These are phyloP conservation scores for Willowsia nigromaculata DNA, from an alignment of 2,888 invertebrate genomes.

Conservation along the genomic window DNA sequence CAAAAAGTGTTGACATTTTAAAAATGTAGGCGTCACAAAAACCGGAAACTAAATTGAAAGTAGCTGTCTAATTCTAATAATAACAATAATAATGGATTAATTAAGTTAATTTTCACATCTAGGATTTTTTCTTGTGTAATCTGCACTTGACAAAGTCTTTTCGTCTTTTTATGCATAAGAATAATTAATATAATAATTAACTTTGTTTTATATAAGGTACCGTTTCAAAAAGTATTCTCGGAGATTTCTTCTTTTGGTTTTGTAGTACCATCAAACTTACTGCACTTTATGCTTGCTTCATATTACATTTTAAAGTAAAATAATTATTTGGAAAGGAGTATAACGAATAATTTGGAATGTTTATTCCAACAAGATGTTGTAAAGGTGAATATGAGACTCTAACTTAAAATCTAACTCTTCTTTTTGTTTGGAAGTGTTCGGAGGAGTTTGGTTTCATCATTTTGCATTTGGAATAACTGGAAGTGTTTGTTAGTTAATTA, in stretches of 20 bases:
- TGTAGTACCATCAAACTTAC: constrained; percentile 25
- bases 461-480: background rate
- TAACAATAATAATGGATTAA: background rate
- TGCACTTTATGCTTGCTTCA: constrained; percentile 4
- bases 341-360: background rate
- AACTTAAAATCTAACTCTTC: background rate
- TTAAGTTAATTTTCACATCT: background rate
- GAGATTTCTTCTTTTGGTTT: background rate
- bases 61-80: background rate
- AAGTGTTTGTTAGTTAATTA: constrained; percentile 19
- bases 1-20: no score
- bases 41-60: background rate
- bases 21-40: no score
- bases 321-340: background rate
- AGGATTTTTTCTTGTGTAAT: constrained; percentile 44
- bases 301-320: background rate
- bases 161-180: constrained; percentile 52
- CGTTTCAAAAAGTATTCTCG: background rate
- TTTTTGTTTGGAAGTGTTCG: constrained; percentile 5
- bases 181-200: constrained; percentile 7
- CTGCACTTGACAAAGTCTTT: constrained; percentile 61
- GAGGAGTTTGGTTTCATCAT: background rate
- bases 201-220: constrained; percentile 26
- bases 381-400: background rate
- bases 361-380: no score